Evolutionary conservation across 2,888 invertebrate genomes (phyloP), one percentile per base, ranked within the genome.

Genomic region (Crossocerus cetratus): DNA sequence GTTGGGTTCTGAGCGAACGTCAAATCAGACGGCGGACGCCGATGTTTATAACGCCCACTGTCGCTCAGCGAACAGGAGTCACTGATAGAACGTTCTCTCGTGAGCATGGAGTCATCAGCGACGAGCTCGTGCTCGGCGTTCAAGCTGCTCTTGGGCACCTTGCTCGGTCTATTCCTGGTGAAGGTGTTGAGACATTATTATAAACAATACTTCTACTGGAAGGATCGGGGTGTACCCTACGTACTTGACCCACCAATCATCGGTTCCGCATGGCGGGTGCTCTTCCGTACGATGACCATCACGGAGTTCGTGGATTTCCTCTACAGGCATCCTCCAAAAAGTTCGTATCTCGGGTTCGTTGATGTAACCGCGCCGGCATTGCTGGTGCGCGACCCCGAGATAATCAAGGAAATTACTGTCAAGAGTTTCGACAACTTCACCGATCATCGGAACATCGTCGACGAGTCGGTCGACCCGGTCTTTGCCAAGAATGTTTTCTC

Each of bases 341-440:
- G 74, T 0, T 74, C 53, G 2, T 88, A 85, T 69, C n/a, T 83
- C 0, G 89, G 88, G 1, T 62, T 76, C 16, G 85, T 87, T 71
- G 86, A 87, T 21, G 85, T 89, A 32, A 45, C 58, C 2, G 76
- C 68, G 2, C 89, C 89, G 0, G 42, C 69, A 0, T 18, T 88
- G 4, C 1, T 90, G 5, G 11, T 90, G 0, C 81, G 83, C 4
- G 89, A 90, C 69, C 85, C 87, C 0, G 86, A 90, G 2, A 55
- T 90, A 16, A 85, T 90, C 16, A 89, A 84, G 63, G 78, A 84
- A 3, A 62, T 89, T 4, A 74, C 78, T 0, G 81, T 87, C 3
- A 88, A 88, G 49, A 84, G 80, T 58, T 89, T 89, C 59, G 86
- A 89, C 2, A 76, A 83, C 23, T 89, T 88, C 20, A 77, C 83